Percentiles rank a stretch among this genome's conserved stretches.
phyloP scores from a whole-genome alignment of 1,140 invertebrate species.

The Zaprionus inermis region DNA sequence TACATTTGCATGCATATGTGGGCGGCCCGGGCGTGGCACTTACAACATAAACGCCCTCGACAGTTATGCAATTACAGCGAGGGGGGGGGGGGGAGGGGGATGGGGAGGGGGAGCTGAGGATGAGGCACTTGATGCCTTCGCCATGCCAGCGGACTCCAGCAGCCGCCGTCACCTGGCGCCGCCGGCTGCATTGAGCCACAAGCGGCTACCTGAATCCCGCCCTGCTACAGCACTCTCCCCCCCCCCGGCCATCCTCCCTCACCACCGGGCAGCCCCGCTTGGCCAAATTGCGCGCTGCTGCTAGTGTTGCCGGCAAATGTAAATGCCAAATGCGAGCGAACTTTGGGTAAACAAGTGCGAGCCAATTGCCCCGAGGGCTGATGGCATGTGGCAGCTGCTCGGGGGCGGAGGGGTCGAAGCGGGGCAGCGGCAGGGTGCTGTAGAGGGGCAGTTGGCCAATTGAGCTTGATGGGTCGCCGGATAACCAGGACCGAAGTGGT shows the following conservation, averaged over 20 bases:
- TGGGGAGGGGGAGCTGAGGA: constrained; percentile 12
- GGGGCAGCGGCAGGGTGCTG: background rate
- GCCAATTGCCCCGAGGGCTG: constrained; percentile 52
- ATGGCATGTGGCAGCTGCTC: constrained; percentile 4
- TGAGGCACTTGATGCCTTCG: constrained; percentile 56
- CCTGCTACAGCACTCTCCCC: background rate
- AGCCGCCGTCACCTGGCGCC: constrained; percentile 28
- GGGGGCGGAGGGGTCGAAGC: background rate
- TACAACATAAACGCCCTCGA: constrained; percentile 38
- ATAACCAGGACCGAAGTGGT: background rate
- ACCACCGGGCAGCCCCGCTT: background rate
- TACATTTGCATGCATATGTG: constrained; percentile 8
- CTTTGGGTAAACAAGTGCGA: constrained; percentile 73
- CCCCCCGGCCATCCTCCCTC: background rate
- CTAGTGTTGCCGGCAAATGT: constrained; percentile 16
- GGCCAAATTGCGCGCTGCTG: background rate
- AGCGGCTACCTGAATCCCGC: background rate
- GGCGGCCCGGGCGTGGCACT: background rate
- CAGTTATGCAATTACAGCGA: constrained; percentile 74
- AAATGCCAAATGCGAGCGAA: constrained; percentile 69
- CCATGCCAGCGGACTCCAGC: constrained; percentile 36
- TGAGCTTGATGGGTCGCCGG: constrained; percentile 4
- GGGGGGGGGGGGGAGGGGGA: constrained; percentile 50
- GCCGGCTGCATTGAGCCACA: background rate
- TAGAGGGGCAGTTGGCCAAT: background rate